Evolutionary conservation across 2,888 invertebrate genomes (phyloP), one percentile per base, ranked within the genome.

Genomic region (Anaspis maculata): DNA sequence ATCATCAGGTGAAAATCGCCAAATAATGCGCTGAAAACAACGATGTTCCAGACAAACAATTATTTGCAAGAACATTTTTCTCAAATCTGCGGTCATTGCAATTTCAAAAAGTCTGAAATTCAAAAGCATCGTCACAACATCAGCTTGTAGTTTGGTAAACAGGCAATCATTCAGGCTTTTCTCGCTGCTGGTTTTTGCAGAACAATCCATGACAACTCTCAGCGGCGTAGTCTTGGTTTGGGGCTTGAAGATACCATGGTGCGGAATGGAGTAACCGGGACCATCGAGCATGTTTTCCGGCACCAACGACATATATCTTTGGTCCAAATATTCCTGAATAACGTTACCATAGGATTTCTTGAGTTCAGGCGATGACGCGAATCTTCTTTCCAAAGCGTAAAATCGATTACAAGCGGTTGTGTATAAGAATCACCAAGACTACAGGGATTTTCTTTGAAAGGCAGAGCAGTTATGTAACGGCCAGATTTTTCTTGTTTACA

Each of bases 1-100:
- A 11, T 11, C 11, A 25, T 25, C 25, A n/a, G 9, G 3, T 3
- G 25, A 25, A 25, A 25, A 25, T 25, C 25, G 10, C 25, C 25
- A 25, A 13, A 25, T 3, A n/a, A 25, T 25, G 10, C 25, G 10
- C 12, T 25, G 25, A 25, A 25, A 25, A 9, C 13, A 11, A 9
- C 25, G 25, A 12, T 25, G 11, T 6, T 24, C 25, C 4, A 11
- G 25, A 24, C 4, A 5, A 10, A 24, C 5, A 7, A 6, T 9
- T 9, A 24, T 24, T 24, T 24, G 25, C 5, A 5, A 5, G 10
- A 9, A 24, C n/a, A n/a, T n/a, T n/a, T n/a, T n/a, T n/a, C n/a
- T n/a, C n/a, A n/a, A n/a, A n/a, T n/a, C n/a, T n/a, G 11, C 11
- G 6, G 7, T 24, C 7, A 9, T 6, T 9, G 13, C 13, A 25